Percentiles rank a stretch among this genome's conserved stretches.
Conservation (phyloP, 1,140 invertebrate species). For the Brachionus plicatilis region DNA sequence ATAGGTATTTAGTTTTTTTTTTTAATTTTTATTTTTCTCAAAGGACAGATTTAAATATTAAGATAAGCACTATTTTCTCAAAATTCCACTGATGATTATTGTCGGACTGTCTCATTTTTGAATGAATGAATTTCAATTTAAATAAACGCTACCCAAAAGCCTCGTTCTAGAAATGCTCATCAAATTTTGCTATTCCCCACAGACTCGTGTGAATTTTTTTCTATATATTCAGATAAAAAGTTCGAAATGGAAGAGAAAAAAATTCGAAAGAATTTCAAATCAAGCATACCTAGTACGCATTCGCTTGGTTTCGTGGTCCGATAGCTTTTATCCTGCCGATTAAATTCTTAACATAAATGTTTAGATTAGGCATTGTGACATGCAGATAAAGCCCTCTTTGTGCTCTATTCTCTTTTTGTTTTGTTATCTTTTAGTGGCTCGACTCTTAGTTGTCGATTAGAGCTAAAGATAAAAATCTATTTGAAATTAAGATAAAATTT, state of each 20-base stretch:
- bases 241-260: neutral
- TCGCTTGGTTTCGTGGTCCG: neutral
- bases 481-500: neutral
- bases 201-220: neutral
- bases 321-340: neutral
- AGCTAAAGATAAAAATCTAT: neutral
- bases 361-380: neutral
- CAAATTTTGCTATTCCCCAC: neutral
- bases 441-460: neutral
- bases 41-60: slow-evolving; percentile 1
- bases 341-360: neutral
- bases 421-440: neutral
- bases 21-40: neutral
- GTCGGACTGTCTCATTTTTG: neutral
- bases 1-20: neutral
- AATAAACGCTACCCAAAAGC: neutral
- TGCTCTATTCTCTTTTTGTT: neutral
- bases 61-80: slow-evolving; percentile 11
- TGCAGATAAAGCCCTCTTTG: neutral
- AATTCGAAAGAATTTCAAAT: neutral
- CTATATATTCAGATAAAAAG: neutral
- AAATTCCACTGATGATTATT: slow-evolving; percentile 3
- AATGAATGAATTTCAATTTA: neutral
- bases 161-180: slow-evolving; percentile 8
- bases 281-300: neutral